phyloP scores from a whole-genome alignment of 92 coral and sea anemone genomes.

The Actinernus sp. region DNA sequence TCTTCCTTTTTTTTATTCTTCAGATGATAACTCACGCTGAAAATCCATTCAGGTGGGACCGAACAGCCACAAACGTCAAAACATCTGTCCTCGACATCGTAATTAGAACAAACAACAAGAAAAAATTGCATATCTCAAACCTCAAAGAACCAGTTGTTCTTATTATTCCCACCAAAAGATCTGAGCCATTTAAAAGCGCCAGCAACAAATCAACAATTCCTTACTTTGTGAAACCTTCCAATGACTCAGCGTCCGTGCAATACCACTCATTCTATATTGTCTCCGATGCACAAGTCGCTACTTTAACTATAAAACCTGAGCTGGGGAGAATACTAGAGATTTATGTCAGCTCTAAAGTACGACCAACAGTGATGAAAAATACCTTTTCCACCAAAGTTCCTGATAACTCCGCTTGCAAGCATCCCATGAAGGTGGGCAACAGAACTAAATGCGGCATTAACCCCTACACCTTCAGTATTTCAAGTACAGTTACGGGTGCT shows the following conservation, averaged over 20 bases:
- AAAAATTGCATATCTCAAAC: slow-evolving; percentile 43
- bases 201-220: slow-evolving; percentile 3
- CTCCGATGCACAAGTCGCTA: slow-evolving; percentile 6
- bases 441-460: slow-evolving; percentile 39
- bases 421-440: neutral
- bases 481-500: slow-evolving; percentile 67
- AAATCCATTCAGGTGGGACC: slow-evolving; percentile 80
- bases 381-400: slow-evolving; percentile 39
- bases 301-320: slow-evolving; percentile 40
- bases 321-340: slow-evolving; percentile 20
- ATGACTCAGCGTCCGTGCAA: slow-evolving; percentile 43
- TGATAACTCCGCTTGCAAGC: slow-evolving; percentile 32
- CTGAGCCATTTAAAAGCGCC: neutral
- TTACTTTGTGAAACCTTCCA: slow-evolving; percentile 61
- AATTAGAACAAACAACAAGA: slow-evolving; percentile 54
- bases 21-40: slow-evolving; percentile 70
- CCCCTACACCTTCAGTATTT: slow-evolving; percentile 54
- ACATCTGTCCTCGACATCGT: slow-evolving; percentile 77
- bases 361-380: slow-evolving; percentile 39
- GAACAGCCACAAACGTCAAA: slow-evolving; percentile 32
- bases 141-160: slow-evolving; percentile 56
- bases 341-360: slow-evolving; percentile 28
- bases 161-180: slow-evolving; percentile 26
- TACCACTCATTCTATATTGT: slow-evolving; percentile 46
- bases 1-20: neutral